A percentile compares a stretch with the other conserved stretches of the same genome.
Evolutionary conservation across 2,888 invertebrate species (phyloP).

Genomic region (Hirtodrosophila duncani): DNA sequence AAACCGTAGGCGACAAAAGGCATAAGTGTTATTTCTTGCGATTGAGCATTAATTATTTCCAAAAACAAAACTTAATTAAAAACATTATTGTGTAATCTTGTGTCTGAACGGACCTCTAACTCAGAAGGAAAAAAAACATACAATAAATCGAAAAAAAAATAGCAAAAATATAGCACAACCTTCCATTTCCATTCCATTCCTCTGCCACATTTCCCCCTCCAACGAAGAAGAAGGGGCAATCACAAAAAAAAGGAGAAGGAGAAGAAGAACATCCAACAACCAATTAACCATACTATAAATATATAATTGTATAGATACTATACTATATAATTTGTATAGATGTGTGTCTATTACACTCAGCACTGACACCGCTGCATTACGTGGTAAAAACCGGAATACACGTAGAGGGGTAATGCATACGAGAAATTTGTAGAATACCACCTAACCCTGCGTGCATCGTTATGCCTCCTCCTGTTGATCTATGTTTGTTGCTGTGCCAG

Average conservation of each 20-base stretch:
- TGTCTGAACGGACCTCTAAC: constrained; percentile 69
- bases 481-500: too few species aligned
- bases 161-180: constrained; percentile 28
- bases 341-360: constrained; percentile 77
- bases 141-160: constrained; percentile 25
- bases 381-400: constrained; percentile 52
- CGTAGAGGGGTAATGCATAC: constrained; percentile 63
- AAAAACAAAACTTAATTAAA: constrained; percentile 50
- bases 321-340: constrained; percentile 77
- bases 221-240: too few species aligned
- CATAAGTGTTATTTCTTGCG: constrained; percentile 75
- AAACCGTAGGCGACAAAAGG: constrained; percentile 50
- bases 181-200: too few species aligned
- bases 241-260: too few species aligned
- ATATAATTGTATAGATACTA: too few species aligned
- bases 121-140: constrained; percentile 30
- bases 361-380: too few species aligned
- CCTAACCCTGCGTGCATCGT: too few species aligned
- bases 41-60: constrained; percentile 70
- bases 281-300: constrained; percentile 57
- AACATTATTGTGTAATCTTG: too few species aligned
- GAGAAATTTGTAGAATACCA: too few species aligned
- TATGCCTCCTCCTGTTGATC: too few species aligned
- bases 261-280: constrained; percentile 30
- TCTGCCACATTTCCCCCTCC: too few species aligned